These are phyloP conservation scores for Paracentrotus lividus DNA, from an alignment of 53 echinoderm and acorn worm species.

Conservation along the genomic window DNA sequence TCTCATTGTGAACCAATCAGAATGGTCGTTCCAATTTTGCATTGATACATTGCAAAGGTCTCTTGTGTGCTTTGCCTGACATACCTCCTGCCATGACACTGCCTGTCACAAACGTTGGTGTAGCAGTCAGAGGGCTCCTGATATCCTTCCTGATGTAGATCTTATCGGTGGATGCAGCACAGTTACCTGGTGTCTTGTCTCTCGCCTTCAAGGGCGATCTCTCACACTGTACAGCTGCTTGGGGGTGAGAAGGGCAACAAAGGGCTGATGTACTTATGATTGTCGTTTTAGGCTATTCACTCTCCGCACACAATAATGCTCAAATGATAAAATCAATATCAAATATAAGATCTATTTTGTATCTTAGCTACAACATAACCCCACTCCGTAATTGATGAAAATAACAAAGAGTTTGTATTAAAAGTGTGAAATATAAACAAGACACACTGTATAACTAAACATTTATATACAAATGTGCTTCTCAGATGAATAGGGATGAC, in stretches of 20 bases:
- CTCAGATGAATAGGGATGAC: not conserved
- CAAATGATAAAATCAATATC: not conserved
- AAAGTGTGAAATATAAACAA: too few species aligned
- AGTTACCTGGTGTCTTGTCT: conserved; percentile 97
- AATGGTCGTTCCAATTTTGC: too few species aligned
- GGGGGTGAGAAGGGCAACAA: conserved; percentile 74
- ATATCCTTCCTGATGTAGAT: conserved; percentile 99
- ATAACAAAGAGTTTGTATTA: too few species aligned
- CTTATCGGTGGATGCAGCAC: conserved; percentile 95
- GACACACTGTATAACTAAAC: too few species aligned
- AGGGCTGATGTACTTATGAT: conserved; percentile 67
- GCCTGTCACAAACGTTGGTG: conserved; percentile 96
- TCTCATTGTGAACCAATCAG: too few species aligned
- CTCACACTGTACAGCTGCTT: conserved; percentile 99
- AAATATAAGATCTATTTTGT: not conserved
- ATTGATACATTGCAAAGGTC: not conserved
- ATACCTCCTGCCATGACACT: conserved; percentile 86
- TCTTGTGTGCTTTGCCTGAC: conserved; percentile 51
- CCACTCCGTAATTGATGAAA: too few species aligned
- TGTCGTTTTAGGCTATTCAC: not conserved
- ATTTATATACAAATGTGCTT: not conserved
- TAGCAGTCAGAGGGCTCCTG: conserved; percentile 95
- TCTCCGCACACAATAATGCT: not conserved
- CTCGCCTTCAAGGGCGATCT: conserved; percentile 96
- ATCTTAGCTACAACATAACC: too few species aligned